Percentiles rank a stretch among this genome's conserved stretches.
Evolutionary conservation across 2,888 invertebrate genomes (phyloP).

Genomic region (Monopis laevigella): DNA sequence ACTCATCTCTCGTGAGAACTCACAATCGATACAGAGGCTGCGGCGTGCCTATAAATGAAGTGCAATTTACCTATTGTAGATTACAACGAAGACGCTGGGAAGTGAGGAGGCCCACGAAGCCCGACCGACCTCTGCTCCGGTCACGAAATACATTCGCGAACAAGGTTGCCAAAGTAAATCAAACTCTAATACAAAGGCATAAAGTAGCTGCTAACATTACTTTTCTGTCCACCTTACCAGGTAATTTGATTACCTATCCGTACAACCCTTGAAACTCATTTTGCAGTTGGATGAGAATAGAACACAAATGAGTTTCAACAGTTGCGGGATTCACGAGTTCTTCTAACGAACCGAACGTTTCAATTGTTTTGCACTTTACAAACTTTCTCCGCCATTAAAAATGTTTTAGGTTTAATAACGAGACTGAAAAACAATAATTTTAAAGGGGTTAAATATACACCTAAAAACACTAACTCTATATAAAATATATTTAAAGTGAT

Average conservation of each 20-base stretch:
- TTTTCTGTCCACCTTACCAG: too few species aligned
- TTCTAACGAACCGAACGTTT: not conserved
- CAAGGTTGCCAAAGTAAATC: too few species aligned
- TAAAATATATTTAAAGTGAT: not conserved
- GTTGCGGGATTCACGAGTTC: slow-evolving; percentile 4
- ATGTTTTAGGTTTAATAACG: not conserved
- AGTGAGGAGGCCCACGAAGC: slow-evolving; percentile 10
- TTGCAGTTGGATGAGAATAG: slow-evolving; percentile 5
- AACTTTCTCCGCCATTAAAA: not conserved
- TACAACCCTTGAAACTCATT: slow-evolving; percentile 14
- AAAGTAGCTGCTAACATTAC: too few species aligned
- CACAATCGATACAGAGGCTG: slow-evolving; percentile 30
- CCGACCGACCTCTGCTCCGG: slow-evolving; percentile 20
- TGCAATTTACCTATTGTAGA: slow-evolving; percentile 44
- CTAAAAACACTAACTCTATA: not conserved
- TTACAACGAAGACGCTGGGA: slow-evolving; percentile 30
- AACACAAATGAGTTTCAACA: slow-evolving; percentile 10
- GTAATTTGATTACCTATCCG: slow-evolving; percentile 42
- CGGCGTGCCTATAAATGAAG: slow-evolving; percentile 49
- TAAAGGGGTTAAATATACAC: not conserved
- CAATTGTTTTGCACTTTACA: slow-evolving; percentile 5
- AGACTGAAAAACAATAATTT: not conserved
- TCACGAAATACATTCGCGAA: slow-evolving; percentile 49
- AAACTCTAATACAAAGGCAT: too few species aligned
- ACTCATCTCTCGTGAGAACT: slow-evolving; percentile 41